phyloP scores from a whole-genome alignment of 2,797 vertebrate genomes.

The Poecilia gillii region DNA sequence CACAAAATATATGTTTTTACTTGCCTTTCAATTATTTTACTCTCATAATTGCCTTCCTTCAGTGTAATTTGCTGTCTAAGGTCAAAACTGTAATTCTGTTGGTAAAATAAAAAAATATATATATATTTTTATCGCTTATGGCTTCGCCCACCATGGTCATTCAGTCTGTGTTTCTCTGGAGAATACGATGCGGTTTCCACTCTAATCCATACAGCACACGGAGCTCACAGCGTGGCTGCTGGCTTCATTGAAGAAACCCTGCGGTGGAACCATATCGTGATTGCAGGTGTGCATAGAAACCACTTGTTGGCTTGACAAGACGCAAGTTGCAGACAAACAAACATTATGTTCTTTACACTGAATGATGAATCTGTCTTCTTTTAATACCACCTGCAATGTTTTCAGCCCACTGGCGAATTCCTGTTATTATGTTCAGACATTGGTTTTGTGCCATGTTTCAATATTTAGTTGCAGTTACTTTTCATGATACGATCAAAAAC shows the following conservation, averaged over 20 bases:
- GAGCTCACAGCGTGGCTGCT: constrained; percentile 64
- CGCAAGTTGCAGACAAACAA: constrained; percentile 55
- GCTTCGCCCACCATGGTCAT: constrained; percentile 21
- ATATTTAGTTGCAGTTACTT: not conserved
- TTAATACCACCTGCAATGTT: constrained; percentile 39
- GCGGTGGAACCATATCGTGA: constrained; percentile 69
- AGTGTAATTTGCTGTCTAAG: not conserved
- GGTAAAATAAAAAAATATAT: too few species aligned
- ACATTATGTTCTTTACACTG: constrained; percentile 53
- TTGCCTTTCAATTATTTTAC: constrained; percentile 12
- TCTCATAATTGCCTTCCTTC: not conserved
- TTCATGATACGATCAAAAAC: not conserved
- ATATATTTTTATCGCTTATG: constrained; percentile 19
- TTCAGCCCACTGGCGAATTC: constrained; percentile 18
- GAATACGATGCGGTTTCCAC: constrained; percentile 37
- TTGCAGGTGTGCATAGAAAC: constrained; percentile 72
- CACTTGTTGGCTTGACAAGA: constrained; percentile 74
- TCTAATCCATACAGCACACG: constrained; percentile 58
- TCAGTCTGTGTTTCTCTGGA: constrained; percentile 46
- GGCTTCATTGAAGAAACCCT: constrained; percentile 62
- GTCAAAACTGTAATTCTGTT: not conserved
- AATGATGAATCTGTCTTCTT: constrained; percentile 56
- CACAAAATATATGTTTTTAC: not conserved
- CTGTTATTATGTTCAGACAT: constrained; percentile 32
- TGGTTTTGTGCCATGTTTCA: not conserved